Evolutionary conservation across 2,797 vertebrate species (phyloP).

Genomic region (Telmatherina bonti): DNA sequence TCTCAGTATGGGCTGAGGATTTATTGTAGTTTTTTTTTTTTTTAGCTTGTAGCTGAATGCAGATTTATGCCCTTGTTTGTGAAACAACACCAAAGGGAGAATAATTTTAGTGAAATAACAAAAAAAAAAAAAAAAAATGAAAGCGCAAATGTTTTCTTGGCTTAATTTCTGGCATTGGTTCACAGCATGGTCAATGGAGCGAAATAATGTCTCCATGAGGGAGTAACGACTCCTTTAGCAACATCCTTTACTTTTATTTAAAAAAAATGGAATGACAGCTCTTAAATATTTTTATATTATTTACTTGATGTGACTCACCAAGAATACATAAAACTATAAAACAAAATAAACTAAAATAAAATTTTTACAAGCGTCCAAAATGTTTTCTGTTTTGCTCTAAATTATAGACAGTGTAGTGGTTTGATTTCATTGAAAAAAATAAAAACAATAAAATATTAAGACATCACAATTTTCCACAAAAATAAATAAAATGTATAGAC

Average conservation of each 20-base stretch:
- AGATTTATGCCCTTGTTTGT: conserved; percentile 31
- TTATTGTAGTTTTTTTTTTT: conserved; percentile 21
- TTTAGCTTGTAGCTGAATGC: conserved; percentile 21
- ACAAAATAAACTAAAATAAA: background rate
- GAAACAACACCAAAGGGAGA: conserved; percentile 7
- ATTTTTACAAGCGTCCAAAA: background rate
- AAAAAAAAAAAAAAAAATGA: background rate
- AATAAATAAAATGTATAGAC: background rate
- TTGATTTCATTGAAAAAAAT: no score
- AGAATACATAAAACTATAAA: background rate
- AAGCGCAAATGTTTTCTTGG: conserved; percentile 9
- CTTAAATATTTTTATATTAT: background rate
- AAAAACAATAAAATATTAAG: no score
- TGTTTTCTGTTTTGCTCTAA: background rate
- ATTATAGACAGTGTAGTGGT: background rate
- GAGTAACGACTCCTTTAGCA: background rate
- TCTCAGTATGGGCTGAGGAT: conserved; percentile 13
- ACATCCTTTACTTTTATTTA: background rate
- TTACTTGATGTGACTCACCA: background rate
- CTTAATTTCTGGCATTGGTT: background rate
- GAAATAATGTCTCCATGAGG: background rate
- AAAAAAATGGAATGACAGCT: background rate
- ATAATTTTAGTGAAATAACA: conserved; percentile 19
- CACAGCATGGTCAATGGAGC: background rate
- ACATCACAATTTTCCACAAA: background rate